Conservation (phyloP, 2,888 invertebrate species). For the Acanthococcus lagerstroemiae region DNA sequence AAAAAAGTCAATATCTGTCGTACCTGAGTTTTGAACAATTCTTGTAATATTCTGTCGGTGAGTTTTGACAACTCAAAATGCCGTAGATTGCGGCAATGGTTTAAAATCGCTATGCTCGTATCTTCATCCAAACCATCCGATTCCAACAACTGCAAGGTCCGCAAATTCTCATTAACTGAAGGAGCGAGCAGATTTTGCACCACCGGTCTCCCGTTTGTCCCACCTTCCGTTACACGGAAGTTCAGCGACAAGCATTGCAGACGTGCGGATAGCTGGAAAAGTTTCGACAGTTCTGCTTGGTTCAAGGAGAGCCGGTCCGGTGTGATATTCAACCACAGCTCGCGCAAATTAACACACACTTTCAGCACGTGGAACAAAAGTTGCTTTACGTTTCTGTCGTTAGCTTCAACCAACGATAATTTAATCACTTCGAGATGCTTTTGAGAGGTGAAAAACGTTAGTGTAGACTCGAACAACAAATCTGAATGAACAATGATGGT, state of each 20-base stretch:
- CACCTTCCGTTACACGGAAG: not conserved
- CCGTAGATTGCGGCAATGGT: not conserved
- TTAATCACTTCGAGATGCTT: not conserved
- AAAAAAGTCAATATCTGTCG: not conserved
- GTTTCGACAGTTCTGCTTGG: not conserved
- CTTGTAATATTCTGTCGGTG: not conserved
- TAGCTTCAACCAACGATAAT: not conserved
- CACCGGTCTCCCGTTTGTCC: no score
- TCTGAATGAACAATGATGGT: not conserved
- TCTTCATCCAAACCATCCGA: not conserved
- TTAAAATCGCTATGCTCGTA: not conserved
- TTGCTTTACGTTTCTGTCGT: not conserved
- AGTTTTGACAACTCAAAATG: not conserved
- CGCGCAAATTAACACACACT: not conserved
- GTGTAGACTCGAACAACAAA: not conserved
- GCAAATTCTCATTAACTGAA: no score
- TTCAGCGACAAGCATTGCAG: not conserved
- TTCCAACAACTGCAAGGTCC: no score
- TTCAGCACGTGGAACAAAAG: not conserved
- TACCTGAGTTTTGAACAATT: not conserved
- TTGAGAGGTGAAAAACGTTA: not conserved
- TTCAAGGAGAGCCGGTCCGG: not conserved
- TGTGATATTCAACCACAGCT: not conserved
- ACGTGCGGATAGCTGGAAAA: not conserved
- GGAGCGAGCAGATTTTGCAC: no score